Percentiles rank a stretch among this genome's conserved stretches.
Evolutionary conservation across 2,888 invertebrate genomes (phyloP).

Genomic region (Melanargia galathea): DNA sequence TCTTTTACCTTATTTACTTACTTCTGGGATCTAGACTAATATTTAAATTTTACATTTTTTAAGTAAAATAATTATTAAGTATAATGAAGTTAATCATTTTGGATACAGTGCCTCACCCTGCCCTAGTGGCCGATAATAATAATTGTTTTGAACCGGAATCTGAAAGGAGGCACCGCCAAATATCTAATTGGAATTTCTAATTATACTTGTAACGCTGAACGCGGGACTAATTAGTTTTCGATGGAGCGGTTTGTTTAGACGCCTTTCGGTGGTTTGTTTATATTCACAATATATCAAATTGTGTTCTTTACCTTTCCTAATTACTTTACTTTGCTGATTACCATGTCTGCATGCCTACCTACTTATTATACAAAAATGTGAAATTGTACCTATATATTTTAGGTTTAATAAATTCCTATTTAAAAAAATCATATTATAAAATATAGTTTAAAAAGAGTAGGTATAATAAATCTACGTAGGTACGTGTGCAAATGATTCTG

Average conservation of each 20-base stretch:
- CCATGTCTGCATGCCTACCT: too few species aligned
- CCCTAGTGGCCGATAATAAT: slow-evolving; percentile 62
- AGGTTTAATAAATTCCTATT: too few species aligned
- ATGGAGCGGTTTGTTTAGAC: slow-evolving; percentile 48
- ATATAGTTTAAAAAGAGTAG: too few species aligned
- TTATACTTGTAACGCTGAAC: slow-evolving; percentile 62
- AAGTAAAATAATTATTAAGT: too few species aligned
- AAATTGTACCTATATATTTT: too few species aligned
- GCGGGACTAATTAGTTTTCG: slow-evolving; percentile 68
- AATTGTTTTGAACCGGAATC: slow-evolving; percentile 72
- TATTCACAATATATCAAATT: slow-evolving; percentile 10
- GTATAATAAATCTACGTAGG: too few species aligned
- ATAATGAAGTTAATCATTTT: not conserved
- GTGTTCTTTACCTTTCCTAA: not conserved
- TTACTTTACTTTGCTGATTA: not conserved
- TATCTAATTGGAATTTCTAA: slow-evolving; percentile 81
- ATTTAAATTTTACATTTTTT: too few species aligned
- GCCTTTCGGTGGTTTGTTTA: slow-evolving; percentile 14
- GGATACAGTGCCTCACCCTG: not conserved
- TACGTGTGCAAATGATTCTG: too few species aligned
- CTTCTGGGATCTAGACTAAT: too few species aligned
- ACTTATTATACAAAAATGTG: not conserved
- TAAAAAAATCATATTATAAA: too few species aligned
- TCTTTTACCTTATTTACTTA: too few species aligned
- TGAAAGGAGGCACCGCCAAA: slow-evolving; percentile 64